Base-by-base conservation (phyloP, 2,888 invertebrate genomes). In the Pemphredon lugubris region DNA sequence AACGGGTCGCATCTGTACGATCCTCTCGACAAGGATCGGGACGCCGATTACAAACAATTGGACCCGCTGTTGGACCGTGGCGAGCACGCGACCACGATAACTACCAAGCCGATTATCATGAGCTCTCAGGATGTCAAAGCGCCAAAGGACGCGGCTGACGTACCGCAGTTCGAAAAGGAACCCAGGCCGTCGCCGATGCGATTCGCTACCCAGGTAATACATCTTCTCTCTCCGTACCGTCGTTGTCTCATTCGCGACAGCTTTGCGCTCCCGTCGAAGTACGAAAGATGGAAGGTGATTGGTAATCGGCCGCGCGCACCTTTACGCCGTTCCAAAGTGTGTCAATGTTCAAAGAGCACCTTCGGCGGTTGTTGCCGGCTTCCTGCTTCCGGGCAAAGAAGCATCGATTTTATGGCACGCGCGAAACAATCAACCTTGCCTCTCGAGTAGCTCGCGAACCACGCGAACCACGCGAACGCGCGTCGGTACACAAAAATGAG, bases 11-110 rank as follows among this genome's bases (percentile, higher is more conserved):
- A 79, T 44, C 84, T 88, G 32, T 88, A 88, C 73, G 81, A 86
- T 60, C 84, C 87, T 0, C 64, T 86, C 42, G 75, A 70, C 23
- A 83, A 79, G 34, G 76, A 75, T 6, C 53, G 57, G 2, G 75
- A 81, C 20, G 57, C 60, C 32, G 85, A 87, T 30, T 89, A 86
- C 79, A 86, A 86, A 20, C 88, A 87, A 32, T 51, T 89, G 3
- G 84, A 86, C 47, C 86, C 87, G 0, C 40, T 86, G 14, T 37
- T 87, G 32, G 18, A n/a, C n/a, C n/a, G n/a, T n/a, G n/a, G n/a
- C n/a, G n/a, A n/a, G n/a, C n/a, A n/a, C n/a, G n/a, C 54, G n/a
- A 69, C 47, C 13, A 67, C 51, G 26, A 42, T 37, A 2, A 37
- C 39, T 7, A 37, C 51, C 0, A 58, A 32, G 9, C 48, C 63